Percentiles rank a stretch among this genome's conserved stretches.
Evolutionary conservation across 2,888 invertebrate genomes (phyloP).

Genomic region (Acronicta psi): DNA sequence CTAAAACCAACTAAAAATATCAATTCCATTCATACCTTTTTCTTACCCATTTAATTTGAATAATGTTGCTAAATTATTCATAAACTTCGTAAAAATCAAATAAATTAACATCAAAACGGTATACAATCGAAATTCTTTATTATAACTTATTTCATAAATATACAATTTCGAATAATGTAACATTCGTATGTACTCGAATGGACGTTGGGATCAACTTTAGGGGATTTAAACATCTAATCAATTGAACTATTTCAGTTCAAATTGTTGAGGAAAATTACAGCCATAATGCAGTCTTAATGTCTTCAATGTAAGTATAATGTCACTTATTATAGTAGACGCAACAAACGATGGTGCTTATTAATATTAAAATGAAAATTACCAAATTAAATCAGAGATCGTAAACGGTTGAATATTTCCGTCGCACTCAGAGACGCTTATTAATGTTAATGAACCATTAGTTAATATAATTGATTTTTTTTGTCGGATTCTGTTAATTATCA

Average conservation of each 20-base stretch:
- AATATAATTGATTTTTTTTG: too few relatives aligned
- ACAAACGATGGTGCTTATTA: not conserved
- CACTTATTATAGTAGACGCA: slow-evolving; percentile 7
- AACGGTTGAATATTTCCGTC: too few relatives aligned
- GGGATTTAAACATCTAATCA: slow-evolving; percentile 54
- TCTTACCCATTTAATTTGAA: not conserved
- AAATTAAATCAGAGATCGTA: too few relatives aligned
- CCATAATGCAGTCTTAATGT: slow-evolving; percentile 58
- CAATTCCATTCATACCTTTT: slow-evolving; percentile 38
- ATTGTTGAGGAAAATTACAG: slow-evolving; percentile 57
- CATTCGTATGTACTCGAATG: slow-evolving; percentile 31
- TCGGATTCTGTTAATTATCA: too few relatives aligned
- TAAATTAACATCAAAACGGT: slow-evolving; percentile 13
- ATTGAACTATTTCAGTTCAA: slow-evolving; percentile 52
- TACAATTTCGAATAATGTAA: slow-evolving; percentile 15
- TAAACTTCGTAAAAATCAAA: slow-evolving; percentile 1
- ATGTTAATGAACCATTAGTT: too few relatives aligned
- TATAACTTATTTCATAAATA: slow-evolving; percentile 51
- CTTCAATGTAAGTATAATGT: slow-evolving; percentile 43
- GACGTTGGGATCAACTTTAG: slow-evolving; percentile 43
- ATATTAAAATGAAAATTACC: too few relatives aligned
- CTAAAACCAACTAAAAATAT: slow-evolving; percentile 38
- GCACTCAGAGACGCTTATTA: too few relatives aligned
- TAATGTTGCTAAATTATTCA: slow-evolving; percentile 27
- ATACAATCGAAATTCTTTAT: slow-evolving; percentile 16